Evolutionary conservation across 2,888 invertebrate genomes (phyloP).

Genomic region (Anodontia alba): DNA sequence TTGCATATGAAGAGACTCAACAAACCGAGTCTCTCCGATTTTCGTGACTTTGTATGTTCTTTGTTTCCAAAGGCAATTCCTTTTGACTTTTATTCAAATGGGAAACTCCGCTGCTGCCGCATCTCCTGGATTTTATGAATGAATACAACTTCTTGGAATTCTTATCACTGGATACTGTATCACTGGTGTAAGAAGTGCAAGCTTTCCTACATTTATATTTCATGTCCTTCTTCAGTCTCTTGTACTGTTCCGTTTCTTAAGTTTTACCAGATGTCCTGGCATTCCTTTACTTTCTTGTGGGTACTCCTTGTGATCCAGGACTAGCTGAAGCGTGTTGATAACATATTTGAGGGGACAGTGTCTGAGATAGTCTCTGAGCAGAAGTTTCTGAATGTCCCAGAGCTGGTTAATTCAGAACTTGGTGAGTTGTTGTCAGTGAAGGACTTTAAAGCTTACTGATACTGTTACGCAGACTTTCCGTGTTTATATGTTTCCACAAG

Average conservation of each 20-base stretch:
- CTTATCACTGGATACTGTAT: background rate
- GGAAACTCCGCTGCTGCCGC: too few species aligned
- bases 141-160: constrained; percentile 22
- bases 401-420: background rate
- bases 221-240: background rate
- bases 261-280: constrained; percentile 1
- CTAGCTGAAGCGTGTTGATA: background rate
- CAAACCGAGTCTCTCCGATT: too few species aligned
- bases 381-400: background rate
- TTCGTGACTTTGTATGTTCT: too few species aligned
- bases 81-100: too few species aligned
- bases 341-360: background rate
- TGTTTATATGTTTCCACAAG: constrained; percentile 18
- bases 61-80: too few species aligned
- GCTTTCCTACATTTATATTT: constrained; percentile 19
- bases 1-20: too few species aligned
- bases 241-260: background rate
- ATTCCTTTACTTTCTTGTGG: constrained; percentile 5
- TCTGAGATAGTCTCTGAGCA: background rate
- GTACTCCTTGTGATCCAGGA: constrained; percentile 9
- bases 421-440: background rate
- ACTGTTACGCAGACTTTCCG: background rate
- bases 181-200: background rate
- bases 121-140: constrained; percentile 18
- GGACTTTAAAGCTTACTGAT: background rate